phyloP scores from a whole-genome alignment of 2,797 vertebrate genomes.

The Mycteria americana region DNA sequence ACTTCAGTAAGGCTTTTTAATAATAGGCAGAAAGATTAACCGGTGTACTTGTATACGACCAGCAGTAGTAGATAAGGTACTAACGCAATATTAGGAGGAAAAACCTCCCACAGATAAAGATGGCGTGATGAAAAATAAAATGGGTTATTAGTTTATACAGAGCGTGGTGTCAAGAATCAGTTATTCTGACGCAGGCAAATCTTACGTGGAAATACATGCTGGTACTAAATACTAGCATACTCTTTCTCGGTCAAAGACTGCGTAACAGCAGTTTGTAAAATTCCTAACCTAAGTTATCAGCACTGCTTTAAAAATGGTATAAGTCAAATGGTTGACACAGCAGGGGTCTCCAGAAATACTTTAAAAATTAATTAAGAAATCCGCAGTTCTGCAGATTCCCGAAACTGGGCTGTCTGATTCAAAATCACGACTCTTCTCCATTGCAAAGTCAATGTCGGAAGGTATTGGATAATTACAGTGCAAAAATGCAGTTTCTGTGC shows the following conservation, averaged over 20 bases:
- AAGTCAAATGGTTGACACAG: background rate
- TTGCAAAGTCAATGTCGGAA: conserved; percentile 13
- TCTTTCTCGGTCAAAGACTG: background rate
- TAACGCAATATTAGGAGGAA: background rate
- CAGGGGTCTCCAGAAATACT: background rate
- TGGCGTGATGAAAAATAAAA: background rate
- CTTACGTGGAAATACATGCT: background rate
- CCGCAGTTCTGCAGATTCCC: background rate
- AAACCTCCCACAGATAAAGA: background rate
- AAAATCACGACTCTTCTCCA: background rate
- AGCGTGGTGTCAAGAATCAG: background rate
- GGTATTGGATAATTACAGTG: background rate
- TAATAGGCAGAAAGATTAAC: background rate
- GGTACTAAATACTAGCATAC: background rate
- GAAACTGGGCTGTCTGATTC: background rate
- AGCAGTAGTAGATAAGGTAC: background rate
- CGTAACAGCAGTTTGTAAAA: background rate
- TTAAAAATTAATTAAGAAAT: background rate
- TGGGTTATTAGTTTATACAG: background rate
- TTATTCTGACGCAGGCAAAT: background rate
- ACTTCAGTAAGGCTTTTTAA: background rate
- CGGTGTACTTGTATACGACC: background rate
- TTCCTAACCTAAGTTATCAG: background rate
- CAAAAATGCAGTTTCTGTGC: conserved; percentile 45
- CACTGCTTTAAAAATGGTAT: background rate